phyloP scores from a whole-genome alignment of 1,140 invertebrate species.

The Eumaeus atala region DNA sequence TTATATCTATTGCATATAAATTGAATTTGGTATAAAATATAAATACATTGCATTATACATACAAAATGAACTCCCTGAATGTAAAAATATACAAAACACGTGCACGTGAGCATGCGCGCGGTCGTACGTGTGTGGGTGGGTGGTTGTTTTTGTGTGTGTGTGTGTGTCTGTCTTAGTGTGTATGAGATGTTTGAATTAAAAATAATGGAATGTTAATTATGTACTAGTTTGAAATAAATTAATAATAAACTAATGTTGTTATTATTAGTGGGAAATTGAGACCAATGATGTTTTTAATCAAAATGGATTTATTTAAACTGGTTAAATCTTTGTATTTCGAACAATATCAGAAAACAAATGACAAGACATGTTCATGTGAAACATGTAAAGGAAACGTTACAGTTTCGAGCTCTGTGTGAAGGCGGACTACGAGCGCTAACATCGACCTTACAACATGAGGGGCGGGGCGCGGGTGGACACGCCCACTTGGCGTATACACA shows the following conservation, averaged over 20 bases:
- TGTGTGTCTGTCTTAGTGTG: not conserved
- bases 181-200: slow-evolving; percentile 1
- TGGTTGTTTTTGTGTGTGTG: not conserved
- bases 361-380: slow-evolving; percentile 32
- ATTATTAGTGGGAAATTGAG: slow-evolving; percentile 27
- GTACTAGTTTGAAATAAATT: slow-evolving; percentile 3
- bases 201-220: slow-evolving; percentile 10
- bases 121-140: not conserved
- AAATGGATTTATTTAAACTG: slow-evolving; percentile 63
- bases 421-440: slow-evolving; percentile 18
- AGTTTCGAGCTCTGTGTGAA: slow-evolving; percentile 34
- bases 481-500: no score
- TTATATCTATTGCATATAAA: not conserved
- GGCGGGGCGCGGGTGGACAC: not conserved
- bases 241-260: slow-evolving; percentile 1
- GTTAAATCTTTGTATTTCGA: slow-evolving; percentile 49
- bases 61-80: not conserved
- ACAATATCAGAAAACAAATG: slow-evolving; percentile 45
- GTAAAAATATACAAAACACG: slow-evolving; percentile 6
- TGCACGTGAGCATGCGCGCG: not conserved
- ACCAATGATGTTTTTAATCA: slow-evolving; percentile 34
- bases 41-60: slow-evolving; percentile 7
- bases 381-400: slow-evolving; percentile 32
- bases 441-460: slow-evolving; percentile 36
- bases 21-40: slow-evolving; percentile 5